Conservation (phyloP, 2,797 vertebrate genomes). For the Pteronotus mesoamericanus region DNA sequence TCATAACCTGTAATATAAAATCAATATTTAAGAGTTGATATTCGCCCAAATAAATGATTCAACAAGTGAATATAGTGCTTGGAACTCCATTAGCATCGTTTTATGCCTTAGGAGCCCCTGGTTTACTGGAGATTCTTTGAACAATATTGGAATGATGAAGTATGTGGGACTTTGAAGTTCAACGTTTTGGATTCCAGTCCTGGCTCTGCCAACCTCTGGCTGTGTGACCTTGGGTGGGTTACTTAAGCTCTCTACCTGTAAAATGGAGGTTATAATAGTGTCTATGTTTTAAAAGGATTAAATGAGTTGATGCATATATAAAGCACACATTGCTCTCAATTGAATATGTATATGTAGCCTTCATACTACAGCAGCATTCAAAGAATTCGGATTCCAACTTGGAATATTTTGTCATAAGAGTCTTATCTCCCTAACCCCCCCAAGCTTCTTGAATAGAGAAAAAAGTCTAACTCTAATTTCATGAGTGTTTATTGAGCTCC, state of each 20-base stretch:
- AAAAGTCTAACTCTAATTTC: not conserved
- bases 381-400: not conserved
- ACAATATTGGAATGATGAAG: not conserved
- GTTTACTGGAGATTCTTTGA: not conserved
- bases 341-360: not conserved
- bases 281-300: not conserved
- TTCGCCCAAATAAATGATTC: not conserved
- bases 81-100: not conserved
- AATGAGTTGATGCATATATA: not conserved
- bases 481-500: not conserved
- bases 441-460: not conserved
- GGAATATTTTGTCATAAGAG: not conserved
- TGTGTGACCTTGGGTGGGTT: not conserved
- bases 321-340: not conserved
- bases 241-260: not conserved
- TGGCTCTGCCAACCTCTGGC: not conserved
- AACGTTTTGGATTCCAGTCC: not conserved
- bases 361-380: not conserved
- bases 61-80: not conserved
- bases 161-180: not conserved
- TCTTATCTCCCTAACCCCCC: not conserved
- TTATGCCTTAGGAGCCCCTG: not conserved
- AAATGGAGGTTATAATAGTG: not conserved
- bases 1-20: slow-evolving; percentile 1
- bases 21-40: not conserved